Evolutionary conservation across 2,797 vertebrate species (phyloP).

Genomic region (Sebastes hopkinsi): DNA sequence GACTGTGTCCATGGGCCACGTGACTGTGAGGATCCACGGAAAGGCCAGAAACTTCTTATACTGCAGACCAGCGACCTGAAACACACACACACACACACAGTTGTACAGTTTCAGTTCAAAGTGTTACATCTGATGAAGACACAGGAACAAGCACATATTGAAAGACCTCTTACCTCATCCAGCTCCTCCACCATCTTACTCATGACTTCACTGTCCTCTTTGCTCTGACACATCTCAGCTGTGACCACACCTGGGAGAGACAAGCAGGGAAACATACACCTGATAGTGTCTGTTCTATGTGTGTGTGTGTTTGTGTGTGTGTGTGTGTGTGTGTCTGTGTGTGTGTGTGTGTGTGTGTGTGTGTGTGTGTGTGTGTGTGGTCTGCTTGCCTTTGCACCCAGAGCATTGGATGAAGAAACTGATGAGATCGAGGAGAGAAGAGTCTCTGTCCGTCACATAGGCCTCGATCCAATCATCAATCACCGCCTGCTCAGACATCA

Average conservation of each 20-base stretch:
- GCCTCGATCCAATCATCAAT: constrained; percentile 92
- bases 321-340: not conserved
- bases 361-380: not conserved
- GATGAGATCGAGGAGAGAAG: constrained; percentile 93
- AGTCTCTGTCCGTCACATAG: constrained; percentile 87
- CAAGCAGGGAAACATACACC: not conserved
- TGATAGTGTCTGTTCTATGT: not conserved
- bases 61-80: constrained; percentile 88
- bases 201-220: constrained; percentile 84
- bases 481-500: constrained; percentile 82
- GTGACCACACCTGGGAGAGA: constrained; percentile 88
- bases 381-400: constrained; percentile 89
- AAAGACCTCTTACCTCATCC: constrained; percentile 84
- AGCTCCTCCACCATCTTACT: constrained; percentile 91
- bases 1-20: constrained; percentile 91
- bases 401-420: constrained; percentile 96
- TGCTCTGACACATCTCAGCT: constrained; percentile 92
- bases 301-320: not conserved
- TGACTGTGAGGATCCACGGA: constrained; percentile 96
- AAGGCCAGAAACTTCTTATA: constrained; percentile 94
- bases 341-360: not conserved
- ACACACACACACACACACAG: constrained; percentile 12
- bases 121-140: not conserved
- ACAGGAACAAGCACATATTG: not conserved
- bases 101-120: not conserved